Percentiles rank a stretch among this genome's conserved stretches.
Evolutionary conservation across 2,113 vertebrate species (phyloP).

Genomic region (Mola mola): DNA sequence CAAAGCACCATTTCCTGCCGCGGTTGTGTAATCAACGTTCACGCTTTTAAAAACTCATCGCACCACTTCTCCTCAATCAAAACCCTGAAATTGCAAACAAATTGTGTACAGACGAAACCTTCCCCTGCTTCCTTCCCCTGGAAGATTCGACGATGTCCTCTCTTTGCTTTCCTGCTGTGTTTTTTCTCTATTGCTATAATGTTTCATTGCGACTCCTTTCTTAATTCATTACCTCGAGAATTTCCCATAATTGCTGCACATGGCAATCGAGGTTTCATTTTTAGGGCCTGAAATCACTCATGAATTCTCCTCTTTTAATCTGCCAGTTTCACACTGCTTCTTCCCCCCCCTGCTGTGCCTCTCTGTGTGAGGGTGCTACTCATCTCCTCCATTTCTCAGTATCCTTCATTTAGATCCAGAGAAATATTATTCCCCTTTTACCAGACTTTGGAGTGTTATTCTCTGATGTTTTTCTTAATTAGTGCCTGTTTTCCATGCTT

Average conservation of each 20-base stretch:
- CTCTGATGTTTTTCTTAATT: conserved; percentile 54
- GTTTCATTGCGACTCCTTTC: conserved; percentile 7
- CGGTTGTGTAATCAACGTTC: conserved; percentile 51
- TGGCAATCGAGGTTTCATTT: conserved; percentile 29
- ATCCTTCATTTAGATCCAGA: conserved; percentile 58
- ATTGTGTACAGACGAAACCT: conserved; percentile 47
- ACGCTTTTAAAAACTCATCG: conserved; percentile 51
- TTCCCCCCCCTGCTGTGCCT: conserved; percentile 23
- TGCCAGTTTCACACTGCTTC: conserved; percentile 10
- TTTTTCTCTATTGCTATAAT: background rate
- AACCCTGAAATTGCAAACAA: conserved; percentile 60
- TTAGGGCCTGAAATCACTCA: conserved; percentile 1
- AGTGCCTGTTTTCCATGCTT: conserved; percentile 35
- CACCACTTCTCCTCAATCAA: conserved; percentile 65
- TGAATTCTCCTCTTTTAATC: conserved; percentile 32
- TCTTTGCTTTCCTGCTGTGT: background rate
- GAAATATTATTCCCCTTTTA: conserved; percentile 56
- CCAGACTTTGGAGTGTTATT: conserved; percentile 46
- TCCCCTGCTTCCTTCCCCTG: conserved; percentile 25
- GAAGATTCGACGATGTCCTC: conserved; percentile 8
- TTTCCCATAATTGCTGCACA: conserved; percentile 10
- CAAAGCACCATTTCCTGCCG: conserved; percentile 55
- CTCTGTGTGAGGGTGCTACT: background rate
- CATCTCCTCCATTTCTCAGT: conserved; percentile 32
- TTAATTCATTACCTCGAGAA: conserved; percentile 11